phyloP scores from a whole-genome alignment of 2,797 vertebrate species.

The Esox lucius region DNA sequence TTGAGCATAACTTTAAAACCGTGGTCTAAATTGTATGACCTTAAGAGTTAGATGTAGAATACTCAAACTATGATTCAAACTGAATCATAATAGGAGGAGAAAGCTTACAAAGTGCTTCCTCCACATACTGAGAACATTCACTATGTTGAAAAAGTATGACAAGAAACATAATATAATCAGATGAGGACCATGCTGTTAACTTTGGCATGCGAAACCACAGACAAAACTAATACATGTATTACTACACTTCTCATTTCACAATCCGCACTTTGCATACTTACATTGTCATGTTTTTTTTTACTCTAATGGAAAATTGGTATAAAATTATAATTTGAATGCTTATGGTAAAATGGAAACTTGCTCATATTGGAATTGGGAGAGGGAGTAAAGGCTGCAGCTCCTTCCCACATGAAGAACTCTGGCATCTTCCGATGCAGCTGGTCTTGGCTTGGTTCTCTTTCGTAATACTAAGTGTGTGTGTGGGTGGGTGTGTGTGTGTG shows the following conservation, averaged over 20 bases:
- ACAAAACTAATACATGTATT: neutral
- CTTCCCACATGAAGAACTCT: neutral
- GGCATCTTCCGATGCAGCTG: neutral
- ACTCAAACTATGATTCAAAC: neutral
- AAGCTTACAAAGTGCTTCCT: neutral
- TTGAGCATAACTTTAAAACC: neutral
- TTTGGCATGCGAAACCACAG: neutral
- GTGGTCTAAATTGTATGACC: neutral
- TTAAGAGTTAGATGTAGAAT: neutral
- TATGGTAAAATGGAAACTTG: neutral
- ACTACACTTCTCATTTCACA: neutral
- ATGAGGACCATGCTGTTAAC: neutral
- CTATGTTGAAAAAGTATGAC: neutral
- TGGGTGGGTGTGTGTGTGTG: neutral
- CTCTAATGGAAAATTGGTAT: neutral
- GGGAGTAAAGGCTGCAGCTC: slow-evolving; percentile 1
- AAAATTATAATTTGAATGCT: neutral
- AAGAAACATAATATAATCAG: neutral
- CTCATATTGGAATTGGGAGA: neutral
- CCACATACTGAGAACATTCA: neutral
- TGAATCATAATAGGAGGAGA: neutral
- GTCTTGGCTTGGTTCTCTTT: neutral
- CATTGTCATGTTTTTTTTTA: neutral
- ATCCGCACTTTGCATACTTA: neutral
- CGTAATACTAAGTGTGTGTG: neutral